phyloP scores from a whole-genome alignment of 2,888 invertebrate genomes.

The Bembecia ichneumoniformis region DNA sequence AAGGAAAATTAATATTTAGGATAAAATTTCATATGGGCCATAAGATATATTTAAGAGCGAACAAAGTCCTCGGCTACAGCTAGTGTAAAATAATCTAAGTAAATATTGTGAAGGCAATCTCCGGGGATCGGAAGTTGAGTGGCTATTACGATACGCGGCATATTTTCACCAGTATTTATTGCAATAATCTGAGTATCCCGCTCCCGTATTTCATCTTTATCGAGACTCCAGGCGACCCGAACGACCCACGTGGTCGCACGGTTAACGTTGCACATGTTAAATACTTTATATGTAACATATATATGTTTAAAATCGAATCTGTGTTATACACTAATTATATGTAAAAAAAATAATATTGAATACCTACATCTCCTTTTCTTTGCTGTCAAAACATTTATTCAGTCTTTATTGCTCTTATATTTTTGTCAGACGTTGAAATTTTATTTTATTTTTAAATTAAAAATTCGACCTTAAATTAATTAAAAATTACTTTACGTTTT shows the following conservation, averaged over 20 bases:
- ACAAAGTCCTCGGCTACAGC: no score
- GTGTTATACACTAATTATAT: not conserved
- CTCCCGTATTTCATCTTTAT: constrained; percentile 38
- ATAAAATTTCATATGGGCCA: no score
- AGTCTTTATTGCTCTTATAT: no score
- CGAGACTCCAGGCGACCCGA: constrained; percentile 25
- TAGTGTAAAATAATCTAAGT: constrained; percentile 2
- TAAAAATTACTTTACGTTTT: no score
- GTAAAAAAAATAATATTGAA: no score
- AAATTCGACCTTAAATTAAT: no score
- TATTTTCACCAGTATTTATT: constrained; percentile 42
- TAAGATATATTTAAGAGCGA: no score
- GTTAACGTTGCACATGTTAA: constrained; percentile 14
- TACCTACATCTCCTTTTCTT: no score
- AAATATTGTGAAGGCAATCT: constrained; percentile 19
- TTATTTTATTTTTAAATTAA: no score
- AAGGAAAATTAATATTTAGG: no score
- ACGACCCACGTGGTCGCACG: constrained; percentile 23
- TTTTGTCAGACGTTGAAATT: no score
- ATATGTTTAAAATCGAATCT: not conserved
- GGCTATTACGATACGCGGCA: constrained; percentile 23
- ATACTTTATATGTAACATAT: constrained; percentile 1
- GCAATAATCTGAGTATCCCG: constrained; percentile 33
- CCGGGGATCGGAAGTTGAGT: constrained; percentile 19
- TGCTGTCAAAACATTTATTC: no score